Base-by-base conservation (phyloP, 92 coral and sea anemone genomes). In the Phenganax subtilis region DNA sequence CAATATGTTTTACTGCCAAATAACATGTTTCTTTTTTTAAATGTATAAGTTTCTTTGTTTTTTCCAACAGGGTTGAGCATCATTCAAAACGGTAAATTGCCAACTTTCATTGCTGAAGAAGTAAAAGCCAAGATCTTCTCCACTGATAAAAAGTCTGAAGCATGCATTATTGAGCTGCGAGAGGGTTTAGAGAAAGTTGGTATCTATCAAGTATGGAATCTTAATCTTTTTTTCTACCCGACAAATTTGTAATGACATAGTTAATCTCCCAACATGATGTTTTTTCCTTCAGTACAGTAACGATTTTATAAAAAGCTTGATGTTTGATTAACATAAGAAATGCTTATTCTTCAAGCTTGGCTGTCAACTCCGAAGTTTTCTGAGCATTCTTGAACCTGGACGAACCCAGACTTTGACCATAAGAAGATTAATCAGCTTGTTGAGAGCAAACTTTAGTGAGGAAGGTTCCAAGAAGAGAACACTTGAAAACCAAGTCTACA, bases 121-220 rank as follows among this genome's bases (percentile, higher is more conserved):
- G 44, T 30, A 12, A 53, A 31, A 20, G 72, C 60, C 44, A 72
- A 79, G 31, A 61, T 79, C 20, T 79, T 79, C 31, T 37, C 47
- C 0, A 44, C 16, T 79, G 72, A 54, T 5, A 44, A 71, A 30
- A 69, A 7, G 5, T 72, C 83, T 60, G 28, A 27, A 54, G 1
- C 62, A 70, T 80, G 83, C 47, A n/a, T 80, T 14, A 30, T 64
- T 25, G 56, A 85, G 76, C 77, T 85, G 20, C 28, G 82, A 37
- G 81, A 82, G 59, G 88, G 88, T 54, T 68, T 80, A 52, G 70
- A 64, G 54, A 73, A 80, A 79, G 64, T 86, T 63, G 88, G 85
- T 31, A 68, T 86, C 14, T 86, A 72, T 75, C 88, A 86, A 70
- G 87, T 84, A 37, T 37, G 47, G 47, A 5, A 20, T 1, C 47